These are phyloP conservation scores for Nansenia antarctica DNA, from an alignment of 2,113 vertebrate species.

Conservation along the genomic window DNA sequence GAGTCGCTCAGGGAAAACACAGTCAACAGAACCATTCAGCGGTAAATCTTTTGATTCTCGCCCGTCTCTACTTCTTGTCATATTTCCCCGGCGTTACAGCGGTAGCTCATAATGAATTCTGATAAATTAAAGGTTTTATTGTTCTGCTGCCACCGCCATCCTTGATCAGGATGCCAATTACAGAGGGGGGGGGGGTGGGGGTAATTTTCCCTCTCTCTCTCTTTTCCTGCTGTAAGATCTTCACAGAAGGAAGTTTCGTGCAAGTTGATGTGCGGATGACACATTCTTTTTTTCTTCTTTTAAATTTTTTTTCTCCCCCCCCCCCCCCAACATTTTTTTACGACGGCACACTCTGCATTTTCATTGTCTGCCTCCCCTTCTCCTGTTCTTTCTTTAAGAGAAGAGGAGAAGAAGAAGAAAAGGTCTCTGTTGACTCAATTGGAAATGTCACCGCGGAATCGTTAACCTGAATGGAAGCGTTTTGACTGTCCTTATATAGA, in stretches of 20 bases:
- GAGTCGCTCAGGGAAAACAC: slow-evolving; percentile 40
- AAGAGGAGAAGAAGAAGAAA: slow-evolving; percentile 73
- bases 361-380: slow-evolving; percentile 70
- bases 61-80: slow-evolving; percentile 82
- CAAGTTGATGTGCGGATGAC: slow-evolving; percentile 92
- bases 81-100: slow-evolving; percentile 81
- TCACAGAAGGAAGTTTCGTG: slow-evolving; percentile 74
- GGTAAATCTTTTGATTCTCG: slow-evolving; percentile 79
- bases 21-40: slow-evolving; percentile 66
- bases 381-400: slow-evolving; percentile 78
- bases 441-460: slow-evolving; percentile 94
- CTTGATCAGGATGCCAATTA: slow-evolving; percentile 96
- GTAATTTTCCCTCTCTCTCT: slow-evolving; percentile 84
- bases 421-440: slow-evolving; percentile 96
- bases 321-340: slow-evolving; percentile 80
- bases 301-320: slow-evolving; percentile 49
- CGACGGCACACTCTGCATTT: slow-evolving; percentile 87
- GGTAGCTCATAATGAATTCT: slow-evolving; percentile 92
- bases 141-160: slow-evolving; percentile 83
- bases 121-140: slow-evolving; percentile 99
- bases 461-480: slow-evolving; percentile 96
- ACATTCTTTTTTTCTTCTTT: slow-evolving; percentile 81
- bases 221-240: slow-evolving; percentile 53
- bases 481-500: slow-evolving; percentile 96
- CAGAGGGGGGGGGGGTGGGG: no score